phyloP scores from a whole-genome alignment of 1,140 invertebrate species.

The Matsumurasca onukii region DNA sequence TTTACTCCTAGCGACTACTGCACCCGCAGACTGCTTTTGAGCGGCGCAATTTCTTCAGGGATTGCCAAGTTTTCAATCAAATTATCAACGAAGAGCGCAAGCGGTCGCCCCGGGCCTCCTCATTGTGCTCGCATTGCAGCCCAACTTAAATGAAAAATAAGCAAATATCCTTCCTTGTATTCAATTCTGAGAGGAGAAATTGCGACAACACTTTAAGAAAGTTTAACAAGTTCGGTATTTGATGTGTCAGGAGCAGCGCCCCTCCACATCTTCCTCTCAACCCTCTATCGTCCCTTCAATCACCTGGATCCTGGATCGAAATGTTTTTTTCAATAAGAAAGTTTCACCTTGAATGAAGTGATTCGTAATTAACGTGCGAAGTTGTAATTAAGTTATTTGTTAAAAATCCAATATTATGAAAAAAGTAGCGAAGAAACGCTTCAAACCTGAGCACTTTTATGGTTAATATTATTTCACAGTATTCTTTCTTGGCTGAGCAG shows the following conservation, averaged over 20 bases:
- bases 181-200: constrained; percentile 23
- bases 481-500: too few relatives aligned
- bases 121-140: constrained; percentile 5
- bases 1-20: constrained; percentile 8
- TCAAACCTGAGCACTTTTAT: too few relatives aligned
- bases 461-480: too few relatives aligned
- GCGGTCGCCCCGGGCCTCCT: constrained; percentile 18
- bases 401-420: too few relatives aligned
- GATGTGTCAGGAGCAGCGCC: constrained; percentile 4
- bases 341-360: too few relatives aligned
- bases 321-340: constrained; percentile 7
- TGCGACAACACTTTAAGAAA: constrained; percentile 27
- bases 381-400: too few relatives aligned
- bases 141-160: constrained; percentile 27
- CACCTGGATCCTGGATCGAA: constrained; percentile 13
- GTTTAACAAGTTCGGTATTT: constrained; percentile 27
- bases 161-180: constrained; percentile 25
- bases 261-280: neutral
- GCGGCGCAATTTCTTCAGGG: neutral
- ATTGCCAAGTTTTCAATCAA: constrained; percentile 26
- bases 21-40: neutral
- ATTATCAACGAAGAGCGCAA: constrained; percentile 17
- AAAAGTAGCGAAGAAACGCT: too few relatives aligned
- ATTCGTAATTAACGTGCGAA: too few relatives aligned
- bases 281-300: constrained; percentile 15